Base-by-base conservation (phyloP, 1,140 invertebrate species). In the Panagrolaimus sp. region DNA sequence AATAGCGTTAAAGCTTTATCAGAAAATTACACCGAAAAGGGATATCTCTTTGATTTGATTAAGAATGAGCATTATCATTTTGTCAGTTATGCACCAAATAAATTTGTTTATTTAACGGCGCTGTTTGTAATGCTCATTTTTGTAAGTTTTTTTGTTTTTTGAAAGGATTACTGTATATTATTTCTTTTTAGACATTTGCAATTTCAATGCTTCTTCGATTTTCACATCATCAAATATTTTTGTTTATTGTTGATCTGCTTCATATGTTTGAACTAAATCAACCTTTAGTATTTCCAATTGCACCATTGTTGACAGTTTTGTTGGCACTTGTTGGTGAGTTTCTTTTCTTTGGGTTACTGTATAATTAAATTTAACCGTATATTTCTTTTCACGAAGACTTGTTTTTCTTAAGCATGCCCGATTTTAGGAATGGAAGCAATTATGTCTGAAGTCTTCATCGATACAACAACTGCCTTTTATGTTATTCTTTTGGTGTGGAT, bases 371-470 rank as follows among this genome's bases (percentile, higher is more conserved):
- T 14, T 10, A 12, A 9, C 46, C 38, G 48, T 3, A 7, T 48
- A 17, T 46, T 38, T 15, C 43, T 21, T 68, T 24, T 43, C 9
- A 63, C 21, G 15, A 64, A 52, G 15, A n/a, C n/a, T 38, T 38
- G 10, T 24, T 26, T 38, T 21, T 44, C 8, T 45, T 66, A 67
- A 44, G 43, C 72, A 80, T 81, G 84, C 75, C 88, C 88, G n/a
- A 85, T 96, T 94, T 3, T 66, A 43, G 69, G 94, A 45, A 97
- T 98, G 93, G 95, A 98, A 84, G 94, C 95, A 0, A 96, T 98
- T 65, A 98, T 98, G 95, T 96, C 93, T 0, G 96, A 98, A 86
- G 97, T 98, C 84, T 98, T 98, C 87, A 96, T 96, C 84, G 95
- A 98, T 84, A 96, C 93, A 0, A 92, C 92, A 0, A 98, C 95